These are phyloP conservation scores for Amblyraja radiata DNA, from an alignment of 2,797 vertebrate species.

Conservation along the genomic window DNA sequence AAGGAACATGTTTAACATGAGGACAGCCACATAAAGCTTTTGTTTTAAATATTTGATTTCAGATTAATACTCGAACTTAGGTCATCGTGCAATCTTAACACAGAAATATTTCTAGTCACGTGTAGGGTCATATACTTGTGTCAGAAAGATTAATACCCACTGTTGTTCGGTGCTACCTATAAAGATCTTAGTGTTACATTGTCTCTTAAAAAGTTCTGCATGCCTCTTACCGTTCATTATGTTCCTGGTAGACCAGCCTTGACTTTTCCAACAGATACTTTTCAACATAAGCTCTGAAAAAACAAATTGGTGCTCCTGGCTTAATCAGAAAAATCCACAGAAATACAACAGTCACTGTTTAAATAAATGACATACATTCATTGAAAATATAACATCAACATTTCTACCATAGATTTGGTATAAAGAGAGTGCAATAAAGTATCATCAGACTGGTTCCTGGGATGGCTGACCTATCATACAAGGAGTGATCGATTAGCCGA, in stretches of 20 bases:
- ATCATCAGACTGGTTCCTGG: neutral
- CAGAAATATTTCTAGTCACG: neutral
- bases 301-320: neutral
- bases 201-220: neutral
- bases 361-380: neutral
- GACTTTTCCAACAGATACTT: constrained; percentile 98
- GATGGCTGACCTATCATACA: no score
- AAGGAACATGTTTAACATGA: no score
- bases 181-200: neutral
- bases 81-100: neutral
- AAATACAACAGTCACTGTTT: neutral
- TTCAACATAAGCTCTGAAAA: constrained; percentile 85
- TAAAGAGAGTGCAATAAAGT: neutral
- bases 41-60: neutral
- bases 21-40: neutral
- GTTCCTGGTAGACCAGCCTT: constrained; percentile 92
- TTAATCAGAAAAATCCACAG: neutral
- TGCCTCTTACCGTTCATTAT: constrained; percentile 81
- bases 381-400: neutral
- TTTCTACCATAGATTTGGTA: neutral
- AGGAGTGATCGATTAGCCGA: no score
- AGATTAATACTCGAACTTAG: neutral
- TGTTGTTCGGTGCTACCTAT: neutral
- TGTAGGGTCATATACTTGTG: neutral
- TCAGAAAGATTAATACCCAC: neutral